phyloP scores from a whole-genome alignment of 2,888 invertebrate species.

The Atrina japonica region DNA sequence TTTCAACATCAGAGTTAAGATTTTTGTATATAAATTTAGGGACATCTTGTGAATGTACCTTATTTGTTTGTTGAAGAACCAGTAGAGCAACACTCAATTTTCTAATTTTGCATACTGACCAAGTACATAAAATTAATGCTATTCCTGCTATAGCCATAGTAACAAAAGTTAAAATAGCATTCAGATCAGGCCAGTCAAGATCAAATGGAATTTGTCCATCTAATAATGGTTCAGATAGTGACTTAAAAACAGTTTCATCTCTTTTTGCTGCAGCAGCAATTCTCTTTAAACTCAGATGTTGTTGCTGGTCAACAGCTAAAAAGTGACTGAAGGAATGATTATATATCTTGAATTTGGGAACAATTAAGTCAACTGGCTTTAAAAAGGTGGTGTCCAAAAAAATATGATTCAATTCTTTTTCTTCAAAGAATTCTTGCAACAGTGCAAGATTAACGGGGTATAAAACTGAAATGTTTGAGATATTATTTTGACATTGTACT shows the following conservation, averaged over 20 bases:
- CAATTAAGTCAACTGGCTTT: slow-evolving; percentile 3
- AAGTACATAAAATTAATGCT: slow-evolving; percentile 7
- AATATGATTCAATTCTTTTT: not conserved
- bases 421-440: slow-evolving; percentile 25
- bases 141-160: not conserved
- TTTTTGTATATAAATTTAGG: no score
- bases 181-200: slow-evolving; percentile 23
- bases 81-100: no score
- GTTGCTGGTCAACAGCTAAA: slow-evolving; percentile 32
- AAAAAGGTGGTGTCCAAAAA: slow-evolving; percentile 18
- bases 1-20: no score
- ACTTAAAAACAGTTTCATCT: slow-evolving; percentile 34
- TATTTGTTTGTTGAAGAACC: no score
- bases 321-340: slow-evolving; percentile 31
- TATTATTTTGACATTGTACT: slow-evolving; percentile 23
- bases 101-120: slow-evolving; percentile 12
- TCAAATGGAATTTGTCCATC: slow-evolving; percentile 30
- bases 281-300: slow-evolving; percentile 43
- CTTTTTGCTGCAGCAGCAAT: slow-evolving; percentile 37
- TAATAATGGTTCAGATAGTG: slow-evolving; percentile 40
- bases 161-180: slow-evolving; percentile 14
- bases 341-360: slow-evolving; percentile 39
- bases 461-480: no score
- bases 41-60: no score
- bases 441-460: slow-evolving; percentile 27